A percentile compares a stretch with the other conserved stretches of the same genome.
Evolutionary conservation across 2,888 invertebrate species (phyloP).

Genomic region (Trypoxylon attenuatum): DNA sequence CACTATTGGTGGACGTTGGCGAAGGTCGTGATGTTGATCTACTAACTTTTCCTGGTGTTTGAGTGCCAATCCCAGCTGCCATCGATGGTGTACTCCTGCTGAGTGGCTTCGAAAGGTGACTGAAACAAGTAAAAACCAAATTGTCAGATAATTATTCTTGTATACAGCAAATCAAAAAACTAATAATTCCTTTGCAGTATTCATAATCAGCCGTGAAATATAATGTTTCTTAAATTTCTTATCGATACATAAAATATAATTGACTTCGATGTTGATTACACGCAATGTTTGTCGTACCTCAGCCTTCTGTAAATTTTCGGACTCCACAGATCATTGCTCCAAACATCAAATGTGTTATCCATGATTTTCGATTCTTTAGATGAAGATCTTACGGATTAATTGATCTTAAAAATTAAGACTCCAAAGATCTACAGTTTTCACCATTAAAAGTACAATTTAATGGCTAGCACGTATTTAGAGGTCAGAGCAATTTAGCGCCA

Average conservation of each 20-base stretch:
- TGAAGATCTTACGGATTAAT: background rate
- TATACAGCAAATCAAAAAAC: too few relatives aligned
- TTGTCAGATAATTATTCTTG: background rate
- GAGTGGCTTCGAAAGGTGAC: conserved; percentile 73
- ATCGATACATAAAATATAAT: too few relatives aligned
- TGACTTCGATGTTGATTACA: too few relatives aligned
- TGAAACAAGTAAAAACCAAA: conserved; percentile 44
- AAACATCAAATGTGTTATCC: conserved; percentile 41
- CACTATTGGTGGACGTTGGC: conserved; percentile 80
- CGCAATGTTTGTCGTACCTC: too few relatives aligned
- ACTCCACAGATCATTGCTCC: conserved; percentile 61
- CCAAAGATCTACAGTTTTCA: background rate
- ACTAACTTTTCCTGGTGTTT: conserved; percentile 68
- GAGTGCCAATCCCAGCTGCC: conserved; percentile 68
- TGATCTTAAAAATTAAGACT: conserved; percentile 15
- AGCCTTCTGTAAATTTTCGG: conserved; percentile 32
- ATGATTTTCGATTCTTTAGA: background rate
- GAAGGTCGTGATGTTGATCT: conserved; percentile 67
- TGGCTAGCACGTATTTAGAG: too few relatives aligned
- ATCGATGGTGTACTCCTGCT: conserved; percentile 75
- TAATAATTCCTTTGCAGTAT: too few relatives aligned
- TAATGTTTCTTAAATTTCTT: too few relatives aligned
- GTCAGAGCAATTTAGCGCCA: too few relatives aligned
- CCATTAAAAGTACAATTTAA: background rate
- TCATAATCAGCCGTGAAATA: too few relatives aligned